These are phyloP conservation scores for Burhinus oedicnemus DNA, from an alignment of 2,113 vertebrate genomes.

Conservation along the genomic window DNA sequence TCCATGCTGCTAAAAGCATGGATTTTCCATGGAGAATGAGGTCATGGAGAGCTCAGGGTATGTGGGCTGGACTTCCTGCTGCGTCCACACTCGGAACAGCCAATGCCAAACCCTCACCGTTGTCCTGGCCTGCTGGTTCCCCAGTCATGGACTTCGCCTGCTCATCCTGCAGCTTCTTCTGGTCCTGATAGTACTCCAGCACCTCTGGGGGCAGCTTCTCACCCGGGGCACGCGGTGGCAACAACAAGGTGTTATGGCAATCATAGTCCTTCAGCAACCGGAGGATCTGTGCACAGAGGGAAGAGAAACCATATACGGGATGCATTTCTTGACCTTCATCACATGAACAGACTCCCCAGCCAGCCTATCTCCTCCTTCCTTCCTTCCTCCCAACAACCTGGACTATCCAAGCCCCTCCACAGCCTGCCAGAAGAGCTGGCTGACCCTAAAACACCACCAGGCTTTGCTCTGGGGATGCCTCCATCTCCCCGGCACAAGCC, in stretches of 20 bases:
- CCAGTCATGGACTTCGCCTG: conserved; percentile 20
- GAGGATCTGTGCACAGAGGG: conserved; percentile 74
- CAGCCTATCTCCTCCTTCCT: not conserved
- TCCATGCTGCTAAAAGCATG: not conserved
- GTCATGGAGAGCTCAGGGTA: not conserved
- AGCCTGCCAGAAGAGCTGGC: not conserved
- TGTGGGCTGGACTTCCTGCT: not conserved
- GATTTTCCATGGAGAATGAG: not conserved
- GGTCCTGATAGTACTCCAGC: conserved; percentile 78
- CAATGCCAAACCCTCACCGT: not conserved
- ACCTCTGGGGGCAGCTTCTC: conserved; percentile 84
- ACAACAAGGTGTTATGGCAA: conserved; percentile 74
- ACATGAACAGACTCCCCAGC: not conserved
- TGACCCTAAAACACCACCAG: not conserved
- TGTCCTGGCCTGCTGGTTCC: not conserved
- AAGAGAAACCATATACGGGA: not conserved
- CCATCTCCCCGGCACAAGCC: not conserved
- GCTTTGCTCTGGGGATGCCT: not conserved
- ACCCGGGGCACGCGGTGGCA: conserved; percentile 83
- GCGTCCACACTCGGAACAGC: not conserved
- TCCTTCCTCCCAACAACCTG: not conserved
- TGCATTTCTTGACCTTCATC: not conserved
- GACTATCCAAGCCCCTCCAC: not conserved
- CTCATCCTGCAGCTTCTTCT: conserved; percentile 59
- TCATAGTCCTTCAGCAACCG: conserved; percentile 78